These are phyloP conservation scores for Haliclystus octoradiatus DNA, from an alignment of 30 jellyfish, hydroid and myxozoan species.

Conservation along the genomic window DNA sequence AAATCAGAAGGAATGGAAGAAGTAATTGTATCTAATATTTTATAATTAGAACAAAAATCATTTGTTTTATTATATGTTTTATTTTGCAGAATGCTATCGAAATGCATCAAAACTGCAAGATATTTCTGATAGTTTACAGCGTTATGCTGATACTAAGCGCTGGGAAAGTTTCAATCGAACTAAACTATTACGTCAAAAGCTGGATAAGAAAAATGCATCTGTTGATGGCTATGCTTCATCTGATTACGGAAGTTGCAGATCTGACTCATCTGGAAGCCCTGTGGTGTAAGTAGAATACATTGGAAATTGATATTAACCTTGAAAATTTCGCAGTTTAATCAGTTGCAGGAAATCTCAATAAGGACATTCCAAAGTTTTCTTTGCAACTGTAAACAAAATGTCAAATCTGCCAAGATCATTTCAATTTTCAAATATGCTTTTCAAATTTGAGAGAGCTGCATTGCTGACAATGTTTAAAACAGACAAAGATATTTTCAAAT, in stretches of 20 bases:
- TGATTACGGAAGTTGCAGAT: conserved; percentile 54
- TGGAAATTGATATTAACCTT: no score
- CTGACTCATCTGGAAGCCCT: conserved; percentile 62
- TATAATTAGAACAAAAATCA: neutral
- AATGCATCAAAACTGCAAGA: conserved; percentile 60
- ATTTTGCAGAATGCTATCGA: conserved; percentile 37
- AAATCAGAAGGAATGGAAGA: no score
- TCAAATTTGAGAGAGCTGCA: no score
- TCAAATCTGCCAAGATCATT: no score
- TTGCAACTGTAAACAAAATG: no score
- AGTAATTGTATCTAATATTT: no score
- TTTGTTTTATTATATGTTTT: neutral
- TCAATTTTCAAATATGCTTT: no score
- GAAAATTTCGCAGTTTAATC: no score
- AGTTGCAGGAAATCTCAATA: no score
- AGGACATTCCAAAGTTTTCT: no score
- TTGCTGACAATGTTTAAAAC: no score
- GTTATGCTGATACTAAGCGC: conserved; percentile 45
- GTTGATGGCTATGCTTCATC: conserved; percentile 20
- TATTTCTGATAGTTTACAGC: conserved; percentile 16
- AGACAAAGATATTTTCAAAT: no score
- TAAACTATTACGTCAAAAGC: conserved; percentile 10
- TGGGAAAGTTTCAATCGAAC: conserved; percentile 46
- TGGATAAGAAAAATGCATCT: conserved; percentile 8
- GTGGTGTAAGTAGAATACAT: conserved; percentile 45